Percentiles rank a stretch among this genome's conserved stretches.
These are phyloP conservation scores for Coregonus clupeaformis DNA, from an alignment of 2,113 vertebrate genomes.

Conservation along the genomic window DNA sequence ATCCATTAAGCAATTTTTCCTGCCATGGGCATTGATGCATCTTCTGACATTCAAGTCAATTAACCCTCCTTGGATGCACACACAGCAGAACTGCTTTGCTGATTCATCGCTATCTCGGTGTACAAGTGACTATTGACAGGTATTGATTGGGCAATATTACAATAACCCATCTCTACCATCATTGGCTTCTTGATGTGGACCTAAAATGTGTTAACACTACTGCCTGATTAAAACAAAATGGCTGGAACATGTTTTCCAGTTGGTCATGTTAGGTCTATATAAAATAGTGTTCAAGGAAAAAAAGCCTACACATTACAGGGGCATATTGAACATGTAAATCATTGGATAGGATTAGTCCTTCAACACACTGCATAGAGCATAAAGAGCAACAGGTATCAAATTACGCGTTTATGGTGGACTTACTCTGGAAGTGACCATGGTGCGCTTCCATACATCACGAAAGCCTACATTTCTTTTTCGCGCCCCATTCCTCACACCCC, in stretches of 20 bases:
- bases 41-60: slow-evolving; percentile 10
- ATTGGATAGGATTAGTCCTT: not conserved
- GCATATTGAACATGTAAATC: too few species aligned
- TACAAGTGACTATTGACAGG: slow-evolving; percentile 10
- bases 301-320: not conserved
- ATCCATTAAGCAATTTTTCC: not conserved
- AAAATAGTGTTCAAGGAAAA: too few species aligned
- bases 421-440: too few species aligned
- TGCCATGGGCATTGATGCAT: not conserved
- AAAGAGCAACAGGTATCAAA: not conserved
- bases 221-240: not conserved
- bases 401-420: not conserved
- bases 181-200: not conserved
- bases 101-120: slow-evolving; percentile 1
- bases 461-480: slow-evolving; percentile 9
- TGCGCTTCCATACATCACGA: too few species aligned
- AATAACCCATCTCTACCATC: not conserved
- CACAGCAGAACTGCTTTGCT: slow-evolving; percentile 5
- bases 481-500: slow-evolving; percentile 27
- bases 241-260: not conserved
- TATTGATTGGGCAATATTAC: slow-evolving; percentile 5
- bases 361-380: not conserved
- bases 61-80: slow-evolving; percentile 5
- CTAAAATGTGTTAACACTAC: not conserved
- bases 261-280: not conserved